Evolutionary conservation across 2,797 vertebrate genomes (phyloP), one percentile per base, ranked within the genome.

Genomic region (Poecilia velifera): DNA sequence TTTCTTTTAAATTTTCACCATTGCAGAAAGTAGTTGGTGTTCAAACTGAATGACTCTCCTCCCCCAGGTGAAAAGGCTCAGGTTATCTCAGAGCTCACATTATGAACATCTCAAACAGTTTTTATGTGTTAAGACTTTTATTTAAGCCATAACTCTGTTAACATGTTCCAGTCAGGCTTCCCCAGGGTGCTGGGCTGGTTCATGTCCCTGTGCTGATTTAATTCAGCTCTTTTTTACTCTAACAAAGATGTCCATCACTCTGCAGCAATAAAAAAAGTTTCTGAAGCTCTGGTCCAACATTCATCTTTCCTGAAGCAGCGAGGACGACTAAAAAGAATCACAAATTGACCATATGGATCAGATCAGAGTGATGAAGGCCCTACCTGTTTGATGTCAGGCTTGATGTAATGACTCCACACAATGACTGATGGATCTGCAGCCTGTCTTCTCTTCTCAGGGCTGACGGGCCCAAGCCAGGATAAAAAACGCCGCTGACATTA

Each of bases 371-470:
- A 76, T 84, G 84, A 77, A 84, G 85, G 76, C 75, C 68, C 72
- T 73, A 80, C 84, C 85, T 86, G 89, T 82, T 88, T 73, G 74
- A 89, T 80, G 74, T 82, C 83, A 85, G 87, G 87, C 79, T 88
- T 73, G 77, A 89, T 83, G 73, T 80, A 82, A 90, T 57, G 83
- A 83, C 88, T 85, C 22, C 86, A 62, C 84, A 90, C 77, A 79
- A 47, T 87, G 86, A 90, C 79, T 89, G 90, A 91, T 90, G 83
- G 74, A 84, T n/a, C 87, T 88, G 91, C 91, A 90, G 82, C 79
- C 86, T 84, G 81, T 88, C 73, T 73, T 64, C 80, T 83, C 78
- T 64, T 77, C 66, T 80, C 66, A 81, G 78, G 39, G 22, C 82
- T 87, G 86, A 92, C 74, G 45, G 45, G 88, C 80, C 78, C 18